A percentile compares a stretch with the other conserved stretches of the same genome.
Conservation (phyloP, 2,113 vertebrate genomes). For the Motacilla alba region DNA sequence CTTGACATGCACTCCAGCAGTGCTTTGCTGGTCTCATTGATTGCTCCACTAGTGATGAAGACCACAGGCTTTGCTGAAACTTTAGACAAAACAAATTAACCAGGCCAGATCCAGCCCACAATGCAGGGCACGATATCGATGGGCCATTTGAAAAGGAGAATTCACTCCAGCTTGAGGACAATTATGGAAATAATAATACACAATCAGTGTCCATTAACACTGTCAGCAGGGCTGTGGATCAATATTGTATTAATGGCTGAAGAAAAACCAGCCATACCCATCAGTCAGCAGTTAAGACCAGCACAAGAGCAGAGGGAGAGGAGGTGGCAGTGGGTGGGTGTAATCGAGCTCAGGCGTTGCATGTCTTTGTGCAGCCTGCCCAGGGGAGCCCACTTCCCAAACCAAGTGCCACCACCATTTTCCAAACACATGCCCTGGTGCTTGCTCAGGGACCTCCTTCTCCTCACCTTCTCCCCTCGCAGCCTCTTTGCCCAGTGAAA, state of each 20-base stretch:
- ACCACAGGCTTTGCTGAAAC: slow-evolving; percentile 1
- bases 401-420: background rate
- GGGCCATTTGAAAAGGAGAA: slow-evolving; percentile 38
- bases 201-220: slow-evolving; percentile 60
- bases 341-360: background rate
- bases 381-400: background rate
- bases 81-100: slow-evolving; percentile 43
- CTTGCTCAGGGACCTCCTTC: background rate
- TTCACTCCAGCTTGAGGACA: slow-evolving; percentile 34
- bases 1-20: background rate
- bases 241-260: slow-evolving; percentile 51
- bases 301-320: background rate
- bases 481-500: background rate
- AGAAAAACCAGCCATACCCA: background rate
- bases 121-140: background rate
- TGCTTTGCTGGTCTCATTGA: background rate
- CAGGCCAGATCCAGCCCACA: slow-evolving; percentile 4
- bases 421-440: background rate
- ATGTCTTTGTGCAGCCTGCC: background rate
- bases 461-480: background rate
- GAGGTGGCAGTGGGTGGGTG: background rate
- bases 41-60: background rate
- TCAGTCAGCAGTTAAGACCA: background rate
- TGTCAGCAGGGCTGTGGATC: slow-evolving; percentile 26
- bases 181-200: slow-evolving; percentile 66